Evolutionary conservation across 2,888 invertebrate species (phyloP).

Genomic region (Dryobota labecula): DNA sequence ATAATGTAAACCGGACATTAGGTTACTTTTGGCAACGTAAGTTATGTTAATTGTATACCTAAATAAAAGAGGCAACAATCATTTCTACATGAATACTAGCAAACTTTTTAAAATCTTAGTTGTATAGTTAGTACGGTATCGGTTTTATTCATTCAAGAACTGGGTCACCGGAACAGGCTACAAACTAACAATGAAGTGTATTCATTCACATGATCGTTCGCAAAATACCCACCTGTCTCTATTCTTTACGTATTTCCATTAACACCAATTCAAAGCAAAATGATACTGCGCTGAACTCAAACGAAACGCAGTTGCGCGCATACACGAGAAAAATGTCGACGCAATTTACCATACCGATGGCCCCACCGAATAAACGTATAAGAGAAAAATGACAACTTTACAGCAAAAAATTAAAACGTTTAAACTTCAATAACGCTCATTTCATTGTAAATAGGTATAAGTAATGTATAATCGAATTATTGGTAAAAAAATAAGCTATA

Average conservation of each 20-base stretch:
- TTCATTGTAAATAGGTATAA: too few species aligned
- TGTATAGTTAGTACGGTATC: neutral
- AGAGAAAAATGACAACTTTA: too few species aligned
- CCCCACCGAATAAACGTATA: too few species aligned
- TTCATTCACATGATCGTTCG: slow-evolving; percentile 45
- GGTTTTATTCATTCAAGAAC: slow-evolving; percentile 49
- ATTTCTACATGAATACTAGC: neutral
- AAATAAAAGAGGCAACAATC: neutral
- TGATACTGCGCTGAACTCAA: slow-evolving; percentile 24
- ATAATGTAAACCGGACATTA: too few species aligned
- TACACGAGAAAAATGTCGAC: too few species aligned
- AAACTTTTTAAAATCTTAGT: slow-evolving; percentile 15
- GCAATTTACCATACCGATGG: too few species aligned
- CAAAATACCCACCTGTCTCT: slow-evolving; percentile 31
- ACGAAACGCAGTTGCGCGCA: slow-evolving; percentile 11
- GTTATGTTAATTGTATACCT: neutral
- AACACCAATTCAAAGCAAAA: slow-evolving; percentile 26
- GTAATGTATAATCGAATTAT: too few species aligned
- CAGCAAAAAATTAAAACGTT: too few species aligned
- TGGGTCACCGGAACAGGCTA: slow-evolving; percentile 62
- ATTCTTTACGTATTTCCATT: slow-evolving; percentile 27
- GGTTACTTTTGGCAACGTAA: neutral
- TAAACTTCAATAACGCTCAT: too few species aligned
- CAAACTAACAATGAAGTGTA: slow-evolving; percentile 44
- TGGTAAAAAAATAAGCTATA: too few species aligned